phyloP scores from a whole-genome alignment of 2,888 invertebrate species.

The Linhomoeus sp. region DNA sequence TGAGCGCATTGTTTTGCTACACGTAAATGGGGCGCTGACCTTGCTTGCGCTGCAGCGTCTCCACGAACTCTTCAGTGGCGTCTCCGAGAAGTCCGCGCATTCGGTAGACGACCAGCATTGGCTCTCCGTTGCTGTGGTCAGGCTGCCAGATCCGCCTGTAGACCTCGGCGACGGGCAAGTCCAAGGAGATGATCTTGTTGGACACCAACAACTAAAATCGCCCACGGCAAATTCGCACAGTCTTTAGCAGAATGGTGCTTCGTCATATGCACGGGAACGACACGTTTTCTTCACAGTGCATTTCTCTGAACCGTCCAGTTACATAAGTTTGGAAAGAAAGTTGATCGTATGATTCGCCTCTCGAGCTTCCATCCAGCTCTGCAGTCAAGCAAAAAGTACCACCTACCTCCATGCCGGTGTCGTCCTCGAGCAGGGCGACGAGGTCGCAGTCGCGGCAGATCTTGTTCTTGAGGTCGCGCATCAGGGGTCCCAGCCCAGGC shows the following conservation, averaged over 20 bases:
- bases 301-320: no score
- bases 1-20: no score
- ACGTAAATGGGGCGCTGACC: no score
- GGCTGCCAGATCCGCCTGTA: slow-evolving; percentile 53
- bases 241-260: no score
- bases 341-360: no score
- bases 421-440: slow-evolving; percentile 89
- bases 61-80: slow-evolving; percentile 95
- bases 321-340: no score
- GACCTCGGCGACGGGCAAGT: slow-evolving; percentile 67
- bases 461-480: slow-evolving; percentile 97
- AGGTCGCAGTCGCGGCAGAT: slow-evolving; percentile 73
- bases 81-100: slow-evolving; percentile 94
- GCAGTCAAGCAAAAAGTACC: no score
- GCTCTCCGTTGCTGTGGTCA: slow-evolving; percentile 62
- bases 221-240: background rate
- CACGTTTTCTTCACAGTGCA: no score
- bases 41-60: no score
- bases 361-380: no score
- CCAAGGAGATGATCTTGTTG: slow-evolving; percentile 91
- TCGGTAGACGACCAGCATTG: slow-evolving; percentile 83
- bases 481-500: slow-evolving; percentile 78
- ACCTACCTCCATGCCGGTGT: slow-evolving; percentile 76
- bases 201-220: slow-evolving; percentile 52
- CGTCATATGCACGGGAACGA: no score